phyloP scores from a whole-genome alignment of 1,140 invertebrate species.

The Cydia fagiglandana region DNA sequence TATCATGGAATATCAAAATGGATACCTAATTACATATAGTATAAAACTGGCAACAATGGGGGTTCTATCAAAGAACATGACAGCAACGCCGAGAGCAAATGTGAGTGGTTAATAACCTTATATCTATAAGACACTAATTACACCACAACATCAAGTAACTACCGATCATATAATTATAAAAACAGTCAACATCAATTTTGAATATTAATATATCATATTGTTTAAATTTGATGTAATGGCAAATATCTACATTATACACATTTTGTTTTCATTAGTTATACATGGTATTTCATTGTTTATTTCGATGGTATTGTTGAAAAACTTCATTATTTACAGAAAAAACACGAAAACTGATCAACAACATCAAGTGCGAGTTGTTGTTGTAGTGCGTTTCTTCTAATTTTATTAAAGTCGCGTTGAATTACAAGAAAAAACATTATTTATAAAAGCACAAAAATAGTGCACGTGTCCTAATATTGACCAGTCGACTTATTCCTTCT shows the following conservation, averaged over 20 bases:
- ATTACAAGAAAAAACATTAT: neutral
- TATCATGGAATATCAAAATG: slow-evolving; percentile 30
- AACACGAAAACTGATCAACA: slow-evolving; percentile 45
- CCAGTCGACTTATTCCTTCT: slow-evolving; percentile 41
- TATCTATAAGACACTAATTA: slow-evolving; percentile 77
- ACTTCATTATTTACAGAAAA: slow-evolving; percentile 35
- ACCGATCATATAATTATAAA: slow-evolving; percentile 79
- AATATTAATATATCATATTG: slow-evolving; percentile 73
- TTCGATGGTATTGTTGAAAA: slow-evolving; percentile 50
- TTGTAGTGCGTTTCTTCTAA: neutral
- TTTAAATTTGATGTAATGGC: slow-evolving; percentile 72
- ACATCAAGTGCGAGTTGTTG: slow-evolving; percentile 34
- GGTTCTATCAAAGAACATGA: neutral
- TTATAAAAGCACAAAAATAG: neutral
- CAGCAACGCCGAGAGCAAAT: slow-evolving; percentile 38
- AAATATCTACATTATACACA: slow-evolving; percentile 77
- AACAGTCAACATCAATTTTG: slow-evolving; percentile 80
- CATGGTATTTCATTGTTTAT: slow-evolving; percentile 50
- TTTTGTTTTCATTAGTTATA: slow-evolving; percentile 49
- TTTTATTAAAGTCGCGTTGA: neutral
- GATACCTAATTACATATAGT: slow-evolving; percentile 27
- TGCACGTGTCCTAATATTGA: slow-evolving; percentile 34
- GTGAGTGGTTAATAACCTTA: slow-evolving; percentile 68
- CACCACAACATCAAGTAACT: slow-evolving; percentile 80
- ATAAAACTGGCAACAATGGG: slow-evolving; percentile 31